These are phyloP conservation scores for Miniopterus natalensis DNA, from an alignment of 2,113 vertebrate genomes.

Conservation along the genomic window DNA sequence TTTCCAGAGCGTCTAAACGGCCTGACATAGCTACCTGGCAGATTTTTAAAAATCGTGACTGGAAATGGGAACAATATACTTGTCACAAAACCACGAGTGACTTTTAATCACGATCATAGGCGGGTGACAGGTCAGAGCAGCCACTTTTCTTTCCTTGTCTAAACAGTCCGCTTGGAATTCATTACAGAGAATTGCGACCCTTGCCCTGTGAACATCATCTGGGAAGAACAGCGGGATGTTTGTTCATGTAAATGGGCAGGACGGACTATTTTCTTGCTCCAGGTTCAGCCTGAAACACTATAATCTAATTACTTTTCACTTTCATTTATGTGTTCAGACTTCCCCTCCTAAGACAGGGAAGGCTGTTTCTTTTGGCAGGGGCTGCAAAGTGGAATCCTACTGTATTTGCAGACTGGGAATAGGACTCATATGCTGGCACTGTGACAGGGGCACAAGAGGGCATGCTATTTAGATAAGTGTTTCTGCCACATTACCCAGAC, in stretches of 20 bases:
- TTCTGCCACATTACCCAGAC: conserved; percentile 86
- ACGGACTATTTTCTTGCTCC: conserved; percentile 46
- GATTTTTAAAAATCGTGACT: neutral
- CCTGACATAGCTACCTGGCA: neutral
- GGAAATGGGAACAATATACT: neutral
- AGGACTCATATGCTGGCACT: conserved; percentile 76
- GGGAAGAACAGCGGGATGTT: conserved; percentile 51
- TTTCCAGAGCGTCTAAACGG: neutral
- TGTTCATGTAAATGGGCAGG: conserved; percentile 68
- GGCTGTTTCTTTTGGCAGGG: conserved; percentile 76
- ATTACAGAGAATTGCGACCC: conserved; percentile 65
- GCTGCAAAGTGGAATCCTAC: conserved; percentile 65
- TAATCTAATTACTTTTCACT: conserved; percentile 80
- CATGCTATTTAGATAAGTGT: conserved; percentile 81
- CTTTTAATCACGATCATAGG: conserved; percentile 54
- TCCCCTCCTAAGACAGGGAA: conserved; percentile 78
- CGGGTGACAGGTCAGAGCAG: neutral
- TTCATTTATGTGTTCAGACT: conserved; percentile 72
- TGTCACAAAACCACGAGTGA: conserved; percentile 45
- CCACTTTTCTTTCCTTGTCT: conserved; percentile 57
- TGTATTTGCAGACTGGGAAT: conserved; percentile 72
- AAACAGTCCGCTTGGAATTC: conserved; percentile 68
- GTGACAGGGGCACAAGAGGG: conserved; percentile 81
- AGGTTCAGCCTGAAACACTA: conserved; percentile 60
- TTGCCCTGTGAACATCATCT: conserved; percentile 28